Percentiles rank a stretch among this genome's conserved stretches.
Conservation (phyloP, 2,888 invertebrate species). For the Colletes collaris region DNA sequence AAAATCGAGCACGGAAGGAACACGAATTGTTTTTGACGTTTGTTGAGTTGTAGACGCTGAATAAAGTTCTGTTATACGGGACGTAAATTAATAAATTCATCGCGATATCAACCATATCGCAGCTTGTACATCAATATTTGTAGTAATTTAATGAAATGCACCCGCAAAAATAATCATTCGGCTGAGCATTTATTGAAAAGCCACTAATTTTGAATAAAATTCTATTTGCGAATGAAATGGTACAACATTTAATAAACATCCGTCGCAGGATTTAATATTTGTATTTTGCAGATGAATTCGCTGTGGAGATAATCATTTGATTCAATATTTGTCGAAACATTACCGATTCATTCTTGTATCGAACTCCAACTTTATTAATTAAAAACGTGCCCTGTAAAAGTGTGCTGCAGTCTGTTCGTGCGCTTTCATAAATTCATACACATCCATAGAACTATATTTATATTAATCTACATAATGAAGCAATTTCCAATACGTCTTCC, state of each 20-base stretch:
- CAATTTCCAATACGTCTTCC: too few relatives aligned
- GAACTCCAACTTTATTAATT: constrained; percentile 18
- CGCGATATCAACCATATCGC: neutral
- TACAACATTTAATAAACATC: constrained; percentile 7
- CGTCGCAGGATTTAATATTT: neutral
- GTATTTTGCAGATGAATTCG: neutral
- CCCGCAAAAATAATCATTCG: neutral
- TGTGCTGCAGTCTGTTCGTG: neutral
- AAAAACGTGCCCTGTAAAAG: constrained; percentile 5
- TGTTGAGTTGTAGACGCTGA: too few relatives aligned
- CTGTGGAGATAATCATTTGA: constrained; percentile 13
- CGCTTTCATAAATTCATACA: constrained; percentile 3
- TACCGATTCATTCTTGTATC: neutral
- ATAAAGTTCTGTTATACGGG: too few relatives aligned
- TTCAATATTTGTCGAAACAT: constrained; percentile 7
- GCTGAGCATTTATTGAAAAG: constrained; percentile 4
- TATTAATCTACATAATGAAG: constrained; percentile 16
- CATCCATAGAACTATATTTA: too few relatives aligned
- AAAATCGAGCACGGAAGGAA: too few relatives aligned
- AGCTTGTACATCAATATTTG: neutral
- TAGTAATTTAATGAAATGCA: neutral
- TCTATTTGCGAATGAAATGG: neutral
- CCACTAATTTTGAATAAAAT: constrained; percentile 1
- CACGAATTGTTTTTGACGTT: too few relatives aligned
- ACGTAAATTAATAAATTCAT: neutral